A percentile compares a stretch with the other conserved stretches of the same genome.
Conservation (phyloP, 2,113 vertebrate species). For the Platysternon megacephalum region DNA sequence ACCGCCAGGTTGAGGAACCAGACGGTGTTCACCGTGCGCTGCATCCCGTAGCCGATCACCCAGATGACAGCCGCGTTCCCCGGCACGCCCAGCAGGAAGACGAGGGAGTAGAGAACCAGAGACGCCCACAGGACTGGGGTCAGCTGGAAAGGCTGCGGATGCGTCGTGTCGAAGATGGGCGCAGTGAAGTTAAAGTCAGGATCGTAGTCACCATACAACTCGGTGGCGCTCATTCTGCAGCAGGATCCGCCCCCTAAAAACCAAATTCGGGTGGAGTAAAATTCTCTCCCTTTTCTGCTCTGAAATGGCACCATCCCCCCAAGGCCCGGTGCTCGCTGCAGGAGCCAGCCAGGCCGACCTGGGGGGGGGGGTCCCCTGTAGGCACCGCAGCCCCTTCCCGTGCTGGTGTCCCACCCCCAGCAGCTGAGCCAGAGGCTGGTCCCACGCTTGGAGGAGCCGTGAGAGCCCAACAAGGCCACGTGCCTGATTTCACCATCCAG, state of each 20-base stretch:
- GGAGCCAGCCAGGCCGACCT: not conserved
- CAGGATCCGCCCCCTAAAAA: not conserved
- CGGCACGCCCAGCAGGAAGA: constrained; percentile 80
- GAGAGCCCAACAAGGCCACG: no score
- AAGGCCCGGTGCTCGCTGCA: not conserved
- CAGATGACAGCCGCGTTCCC: constrained; percentile 82
- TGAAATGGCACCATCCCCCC: not conserved
- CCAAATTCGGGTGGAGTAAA: not conserved
- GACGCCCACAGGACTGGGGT: not conserved
- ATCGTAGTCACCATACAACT: not conserved
- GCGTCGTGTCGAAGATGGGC: accelerated
- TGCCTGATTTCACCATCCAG: no score
- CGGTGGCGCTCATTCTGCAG: not conserved
- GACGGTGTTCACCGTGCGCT: constrained; percentile 75
- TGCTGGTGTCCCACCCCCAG: not conserved
- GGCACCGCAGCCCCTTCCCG: not conserved
- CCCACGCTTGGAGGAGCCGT: no score
- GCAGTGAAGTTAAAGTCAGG: not conserved
- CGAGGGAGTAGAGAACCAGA: constrained; percentile 73
- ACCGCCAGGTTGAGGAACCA: constrained; percentile 90
- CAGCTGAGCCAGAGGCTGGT: not conserved
- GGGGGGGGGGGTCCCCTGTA: no score
- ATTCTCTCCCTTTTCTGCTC: not conserved
- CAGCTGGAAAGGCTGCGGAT: not conserved
- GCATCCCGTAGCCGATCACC: constrained; percentile 81